Evolutionary conservation across 2,797 vertebrate species (phyloP).

Genomic region (Danio tinwini): DNA sequence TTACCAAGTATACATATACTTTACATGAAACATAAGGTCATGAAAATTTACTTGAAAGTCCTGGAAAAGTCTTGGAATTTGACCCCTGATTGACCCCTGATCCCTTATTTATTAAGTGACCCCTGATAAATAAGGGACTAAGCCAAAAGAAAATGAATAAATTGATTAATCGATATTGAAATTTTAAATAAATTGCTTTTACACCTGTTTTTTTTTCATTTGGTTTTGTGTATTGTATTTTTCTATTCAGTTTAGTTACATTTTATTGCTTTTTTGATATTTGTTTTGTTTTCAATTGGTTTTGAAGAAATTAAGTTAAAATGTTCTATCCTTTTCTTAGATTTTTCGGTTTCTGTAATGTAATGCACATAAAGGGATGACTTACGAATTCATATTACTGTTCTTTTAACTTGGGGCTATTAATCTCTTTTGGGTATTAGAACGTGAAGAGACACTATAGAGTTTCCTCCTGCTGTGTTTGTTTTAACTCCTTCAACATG

Average conservation of each 20-base stretch:
- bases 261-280: not conserved
- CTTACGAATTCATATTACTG: constrained; percentile 51
- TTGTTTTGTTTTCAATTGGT: too few species aligned
- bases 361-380: constrained; percentile 52
- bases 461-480: constrained; percentile 55
- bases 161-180: not conserved
- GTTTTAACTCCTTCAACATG: constrained; percentile 59
- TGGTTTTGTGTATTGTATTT: not conserved
- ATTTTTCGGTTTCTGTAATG: constrained; percentile 18
- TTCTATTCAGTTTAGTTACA: not conserved
- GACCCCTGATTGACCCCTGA: too few species aligned
- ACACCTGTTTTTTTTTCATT: not conserved
- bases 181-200: not conserved
- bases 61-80: too few species aligned
- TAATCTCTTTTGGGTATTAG: constrained; percentile 57
- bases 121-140: too few species aligned
- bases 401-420: constrained; percentile 55
- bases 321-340: not conserved
- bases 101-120: too few species aligned
- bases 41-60: too few species aligned
- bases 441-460: constrained; percentile 51
- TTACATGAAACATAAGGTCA: too few species aligned
- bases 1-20: too few species aligned
- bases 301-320: too few species aligned
- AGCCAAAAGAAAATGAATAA: too few species aligned